Percentiles rank a stretch among this genome's conserved stretches.
Conservation (phyloP, 35 echinoderm and acorn worm species). For the Amphiura filiformis region DNA sequence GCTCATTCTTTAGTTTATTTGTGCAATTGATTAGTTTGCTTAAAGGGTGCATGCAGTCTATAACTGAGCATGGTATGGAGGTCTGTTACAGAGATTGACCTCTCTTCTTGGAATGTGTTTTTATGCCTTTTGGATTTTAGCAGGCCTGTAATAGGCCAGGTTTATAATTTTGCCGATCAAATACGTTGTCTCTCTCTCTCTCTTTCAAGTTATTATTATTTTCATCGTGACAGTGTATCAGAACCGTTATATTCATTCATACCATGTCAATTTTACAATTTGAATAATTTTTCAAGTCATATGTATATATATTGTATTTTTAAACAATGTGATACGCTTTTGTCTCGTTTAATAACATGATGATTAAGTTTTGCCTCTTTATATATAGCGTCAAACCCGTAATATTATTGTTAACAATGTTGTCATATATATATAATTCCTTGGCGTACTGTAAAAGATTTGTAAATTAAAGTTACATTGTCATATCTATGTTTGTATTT, state of each 20-base stretch:
- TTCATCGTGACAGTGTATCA: not conserved
- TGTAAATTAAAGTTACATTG: too few species aligned
- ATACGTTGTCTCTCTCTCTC: not conserved
- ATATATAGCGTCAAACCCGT: not conserved
- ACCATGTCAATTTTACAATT: not conserved
- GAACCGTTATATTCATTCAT: not conserved
- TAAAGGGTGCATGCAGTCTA: not conserved
- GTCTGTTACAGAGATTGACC: not conserved
- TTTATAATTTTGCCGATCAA: not conserved
- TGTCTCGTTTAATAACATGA: not conserved
- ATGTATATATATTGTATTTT: not conserved
- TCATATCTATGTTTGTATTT: too few species aligned
- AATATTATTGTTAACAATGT: not conserved
- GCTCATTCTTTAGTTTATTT: not conserved
- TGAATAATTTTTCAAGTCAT: not conserved
- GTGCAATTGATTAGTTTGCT: not conserved
- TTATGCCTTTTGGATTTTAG: not conserved
- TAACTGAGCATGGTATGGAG: not conserved
- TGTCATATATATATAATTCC: too few species aligned
- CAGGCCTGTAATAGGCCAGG: not conserved
- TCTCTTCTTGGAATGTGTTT: not conserved
- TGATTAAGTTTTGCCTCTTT: too few species aligned
- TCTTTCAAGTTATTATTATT: not conserved
- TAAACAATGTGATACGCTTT: not conserved
- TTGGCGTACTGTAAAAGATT: too few species aligned